Base-by-base conservation (phyloP, 2,797 vertebrate genomes). In the Tokudaia muenninki region DNA sequence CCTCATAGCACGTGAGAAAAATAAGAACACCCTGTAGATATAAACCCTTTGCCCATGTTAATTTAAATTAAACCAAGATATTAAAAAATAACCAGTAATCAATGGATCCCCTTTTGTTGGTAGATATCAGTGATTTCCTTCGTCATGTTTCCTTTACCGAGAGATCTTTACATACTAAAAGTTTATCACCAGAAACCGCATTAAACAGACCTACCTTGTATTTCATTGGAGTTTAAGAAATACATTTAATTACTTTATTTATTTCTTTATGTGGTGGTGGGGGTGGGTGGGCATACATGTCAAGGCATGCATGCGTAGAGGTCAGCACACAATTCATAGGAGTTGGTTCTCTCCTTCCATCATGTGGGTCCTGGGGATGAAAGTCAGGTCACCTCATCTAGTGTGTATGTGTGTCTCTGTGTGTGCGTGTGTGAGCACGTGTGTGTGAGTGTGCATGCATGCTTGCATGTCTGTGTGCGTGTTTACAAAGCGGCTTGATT, bases 41-140 rank as follows among this genome's bases (percentile, higher is more conserved):
- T 90, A 87, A 87, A n/a, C 31, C 37, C 93, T 90, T 50, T 81
- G 57, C 17, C 83, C 72, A 2, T 95, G 41, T 78, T 95, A 84
- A 89, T 94, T 91, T 91, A 82, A 80, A 29, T 92, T 92, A 50
- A 87, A 67, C 55, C 92, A 93, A 67, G 37, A 80, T 63, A 75
- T 52, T 95, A 83, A 75, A 93, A 70, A 29, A 88, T 91, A 92
- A 55, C 61, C 63, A 84, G 26, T 81, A 75, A 55, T 87, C 91
- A 29, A 9, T 90, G 57, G 52, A 72, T 80, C 61, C 88, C 79
- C 44, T 37, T 41, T 87, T 50, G 29, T 47, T 13, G 63, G 94
- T 90, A 89, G 26, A 7, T 93, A 12, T 52, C 55, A 86, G 1
- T 61, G 67, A 11, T 31, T 81, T 83, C 55, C 83, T 78, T 77